Conservation (phyloP, 2,113 vertebrate genomes). For the Pollimyrus isidori region DNA sequence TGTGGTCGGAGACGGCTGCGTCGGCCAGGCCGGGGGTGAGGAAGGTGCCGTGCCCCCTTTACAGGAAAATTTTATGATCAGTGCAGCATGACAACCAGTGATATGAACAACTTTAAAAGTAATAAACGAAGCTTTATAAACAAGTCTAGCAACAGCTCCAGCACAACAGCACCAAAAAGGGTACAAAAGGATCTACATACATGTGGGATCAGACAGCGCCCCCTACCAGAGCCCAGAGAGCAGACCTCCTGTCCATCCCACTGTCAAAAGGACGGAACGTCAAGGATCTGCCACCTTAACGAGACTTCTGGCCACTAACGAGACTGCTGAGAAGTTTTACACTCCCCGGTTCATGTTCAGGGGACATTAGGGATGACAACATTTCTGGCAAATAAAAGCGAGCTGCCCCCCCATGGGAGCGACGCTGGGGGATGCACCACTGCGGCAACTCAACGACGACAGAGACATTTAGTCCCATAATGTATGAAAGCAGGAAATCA, state of each 20-base stretch:
- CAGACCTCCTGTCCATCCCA: neutral
- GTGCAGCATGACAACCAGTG: neutral
- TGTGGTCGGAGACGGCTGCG: neutral
- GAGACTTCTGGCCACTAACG: neutral
- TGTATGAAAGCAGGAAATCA: neutral
- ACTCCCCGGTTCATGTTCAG: neutral
- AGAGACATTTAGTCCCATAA: neutral
- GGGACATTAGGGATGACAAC: neutral
- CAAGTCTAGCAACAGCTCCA: neutral
- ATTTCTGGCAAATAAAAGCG: neutral
- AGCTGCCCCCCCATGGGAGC: neutral
- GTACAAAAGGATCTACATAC: neutral
- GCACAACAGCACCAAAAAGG: neutral
- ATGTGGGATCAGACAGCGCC: neutral
- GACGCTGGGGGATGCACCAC: neutral
- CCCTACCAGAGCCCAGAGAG: neutral
- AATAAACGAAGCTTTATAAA: neutral
- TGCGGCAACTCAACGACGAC: neutral
- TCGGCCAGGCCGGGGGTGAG: neutral
- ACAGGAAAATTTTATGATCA: neutral
- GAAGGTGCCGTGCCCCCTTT: neutral
- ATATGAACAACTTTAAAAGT: neutral
- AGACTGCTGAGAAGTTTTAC: neutral
- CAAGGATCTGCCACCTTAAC: neutral
- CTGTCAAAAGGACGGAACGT: neutral